These are phyloP conservation scores for Ctena decussata DNA, from an alignment of 2,888 invertebrate species.

Conservation along the genomic window DNA sequence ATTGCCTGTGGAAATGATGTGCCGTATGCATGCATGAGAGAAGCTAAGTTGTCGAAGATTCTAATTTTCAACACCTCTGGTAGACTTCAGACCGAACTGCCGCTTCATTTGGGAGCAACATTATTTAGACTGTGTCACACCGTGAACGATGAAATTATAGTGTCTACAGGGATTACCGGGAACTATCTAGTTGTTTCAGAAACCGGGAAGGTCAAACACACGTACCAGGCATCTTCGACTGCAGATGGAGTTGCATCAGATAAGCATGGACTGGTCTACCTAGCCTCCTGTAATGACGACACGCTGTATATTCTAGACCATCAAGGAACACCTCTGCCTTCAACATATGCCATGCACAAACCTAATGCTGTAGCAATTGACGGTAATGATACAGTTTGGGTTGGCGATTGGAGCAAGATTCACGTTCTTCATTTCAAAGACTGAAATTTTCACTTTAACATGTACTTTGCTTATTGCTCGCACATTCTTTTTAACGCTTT, in stretches of 20 bases:
- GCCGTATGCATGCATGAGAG: conserved; percentile 55
- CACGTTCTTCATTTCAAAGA: conserved; percentile 56
- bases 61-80: conserved; percentile 37
- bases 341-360: conserved; percentile 61
- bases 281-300: conserved; percentile 57
- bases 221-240: conserved; percentile 48
- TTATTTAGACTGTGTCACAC: conserved; percentile 58
- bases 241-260: conserved; percentile 63
- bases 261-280: conserved; percentile 58
- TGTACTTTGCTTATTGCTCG: too few species aligned
- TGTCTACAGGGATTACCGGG: conserved; percentile 55
- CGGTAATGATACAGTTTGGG: conserved; percentile 55
- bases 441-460: too few species aligned
- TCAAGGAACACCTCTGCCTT: conserved; percentile 54
- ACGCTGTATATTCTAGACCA: conserved; percentile 52
- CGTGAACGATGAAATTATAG: conserved; percentile 54
- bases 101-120: conserved; percentile 42
- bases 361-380: conserved; percentile 62
- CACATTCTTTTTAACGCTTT: too few species aligned
- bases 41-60: conserved; percentile 45
- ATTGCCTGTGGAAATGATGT: conserved; percentile 63
- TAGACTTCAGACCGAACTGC: conserved; percentile 39
- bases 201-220: conserved; percentile 43
- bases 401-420: conserved; percentile 61
- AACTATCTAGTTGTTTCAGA: conserved; percentile 53